phyloP scores from a whole-genome alignment of 2,888 invertebrate genomes.

The Leptopilina drosophilae region DNA sequence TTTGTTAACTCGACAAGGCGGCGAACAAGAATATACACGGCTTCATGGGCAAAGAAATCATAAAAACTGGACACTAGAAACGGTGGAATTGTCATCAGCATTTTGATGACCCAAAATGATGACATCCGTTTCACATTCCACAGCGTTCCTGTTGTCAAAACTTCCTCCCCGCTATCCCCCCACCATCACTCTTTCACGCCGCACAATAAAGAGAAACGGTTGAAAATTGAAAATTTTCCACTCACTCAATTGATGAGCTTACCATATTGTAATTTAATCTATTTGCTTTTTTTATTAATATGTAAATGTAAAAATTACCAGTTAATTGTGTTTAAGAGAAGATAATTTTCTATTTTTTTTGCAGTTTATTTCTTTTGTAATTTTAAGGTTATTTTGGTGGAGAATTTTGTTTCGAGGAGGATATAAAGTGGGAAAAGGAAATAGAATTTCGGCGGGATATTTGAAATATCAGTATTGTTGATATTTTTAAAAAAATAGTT shows the following conservation, averaged over 20 bases:
- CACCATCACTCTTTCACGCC: background rate
- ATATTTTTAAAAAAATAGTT: too few species aligned
- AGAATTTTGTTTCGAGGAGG: too few species aligned
- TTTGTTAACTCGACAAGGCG: conserved; percentile 37
- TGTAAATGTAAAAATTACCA: background rate
- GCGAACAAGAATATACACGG: conserved; percentile 37
- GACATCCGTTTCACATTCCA: background rate
- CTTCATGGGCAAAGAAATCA: conserved; percentile 33
- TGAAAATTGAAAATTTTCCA: too few species aligned
- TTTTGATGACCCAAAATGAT: conserved; percentile 23
- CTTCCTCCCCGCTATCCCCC: too few species aligned
- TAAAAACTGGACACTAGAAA: conserved; percentile 20
- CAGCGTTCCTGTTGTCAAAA: too few species aligned
- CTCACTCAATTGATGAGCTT: background rate
- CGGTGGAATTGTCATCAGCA: background rate
- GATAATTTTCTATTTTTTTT: too few species aligned
- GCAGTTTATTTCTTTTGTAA: too few species aligned
- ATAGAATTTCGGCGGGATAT: too few species aligned
- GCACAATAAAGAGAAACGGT: background rate
- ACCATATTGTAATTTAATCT: background rate
- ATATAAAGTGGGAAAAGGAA: too few species aligned
- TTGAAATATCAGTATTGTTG: too few species aligned
- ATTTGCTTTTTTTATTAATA: background rate
- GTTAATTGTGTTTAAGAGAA: background rate
- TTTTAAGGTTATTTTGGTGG: too few species aligned